These are phyloP conservation scores for Diaprepes abbreviatus DNA, from an alignment of 2,888 invertebrate species.

Conservation along the genomic window DNA sequence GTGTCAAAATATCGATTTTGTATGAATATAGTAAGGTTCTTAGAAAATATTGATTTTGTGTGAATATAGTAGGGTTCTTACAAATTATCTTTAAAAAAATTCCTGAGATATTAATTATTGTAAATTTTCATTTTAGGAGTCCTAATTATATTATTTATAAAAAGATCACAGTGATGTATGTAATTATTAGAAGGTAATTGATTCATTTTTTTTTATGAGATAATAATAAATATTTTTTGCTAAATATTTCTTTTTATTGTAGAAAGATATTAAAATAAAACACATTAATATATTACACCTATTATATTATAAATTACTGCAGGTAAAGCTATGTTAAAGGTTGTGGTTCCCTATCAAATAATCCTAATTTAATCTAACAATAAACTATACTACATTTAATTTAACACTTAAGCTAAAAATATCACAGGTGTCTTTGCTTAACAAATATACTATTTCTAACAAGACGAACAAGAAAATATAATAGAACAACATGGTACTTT, in stretches of 20 bases:
- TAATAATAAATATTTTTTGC: conserved; percentile 43
- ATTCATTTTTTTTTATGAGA: conserved; percentile 29
- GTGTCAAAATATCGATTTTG: background rate
- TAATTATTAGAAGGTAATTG: background rate
- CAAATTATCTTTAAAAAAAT: too few species aligned
- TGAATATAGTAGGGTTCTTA: background rate
- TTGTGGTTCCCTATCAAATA: conserved; percentile 11
- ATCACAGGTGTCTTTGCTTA: conserved; percentile 31
- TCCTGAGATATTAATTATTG: too few species aligned
- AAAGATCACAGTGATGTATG: background rate
- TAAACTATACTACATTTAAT: too few species aligned
- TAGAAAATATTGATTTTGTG: background rate
- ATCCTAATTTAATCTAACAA: background rate
- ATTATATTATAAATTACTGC: conserved; percentile 21
- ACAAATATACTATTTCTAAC: conserved; percentile 14
- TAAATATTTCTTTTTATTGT: conserved; percentile 20
- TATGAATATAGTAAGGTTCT: too few species aligned
- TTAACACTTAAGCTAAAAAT: conserved; percentile 12
- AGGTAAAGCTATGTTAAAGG: conserved; percentile 13
- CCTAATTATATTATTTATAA: conserved; percentile 1
- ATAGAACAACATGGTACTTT: conserved; percentile 33
- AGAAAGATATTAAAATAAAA: background rate
- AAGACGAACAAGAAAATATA: conserved; percentile 18
- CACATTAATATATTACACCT: background rate
- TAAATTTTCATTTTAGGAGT: background rate